Evolutionary conservation across 2,888 invertebrate genomes (phyloP).

Genomic region (Serripes groenlandicus): DNA sequence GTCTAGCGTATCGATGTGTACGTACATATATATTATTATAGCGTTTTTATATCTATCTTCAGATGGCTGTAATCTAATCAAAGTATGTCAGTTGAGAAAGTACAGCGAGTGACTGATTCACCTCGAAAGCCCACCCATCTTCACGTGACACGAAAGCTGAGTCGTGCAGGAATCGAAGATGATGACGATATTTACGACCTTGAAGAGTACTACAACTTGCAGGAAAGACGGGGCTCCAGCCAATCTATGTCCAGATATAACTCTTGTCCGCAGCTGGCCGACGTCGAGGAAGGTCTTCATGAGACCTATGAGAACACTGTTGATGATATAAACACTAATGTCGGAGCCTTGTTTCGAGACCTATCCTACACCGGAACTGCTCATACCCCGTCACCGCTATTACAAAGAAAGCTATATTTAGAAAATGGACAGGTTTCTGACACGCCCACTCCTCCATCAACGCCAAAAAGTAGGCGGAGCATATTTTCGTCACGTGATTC

Average conservation of each 20-base stretch:
- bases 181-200: constrained; percentile 50
- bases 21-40: no score
- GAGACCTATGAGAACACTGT: constrained; percentile 65
- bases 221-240: constrained; percentile 67
- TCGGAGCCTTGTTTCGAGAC: constrained; percentile 36
- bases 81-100: constrained; percentile 3
- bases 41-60: neutral
- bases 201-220: constrained; percentile 55
- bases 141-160: constrained; percentile 52
- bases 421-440: constrained; percentile 69
- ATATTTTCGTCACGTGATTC: constrained; percentile 68
- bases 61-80: neutral
- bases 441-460: constrained; percentile 79
- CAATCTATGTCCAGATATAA: constrained; percentile 69
- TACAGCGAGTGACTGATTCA: constrained; percentile 28
- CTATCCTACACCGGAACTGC: constrained; percentile 43
- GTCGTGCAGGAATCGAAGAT: constrained; percentile 52
- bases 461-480: constrained; percentile 76
- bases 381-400: constrained; percentile 50
- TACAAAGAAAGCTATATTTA: constrained; percentile 32
- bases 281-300: constrained; percentile 27
- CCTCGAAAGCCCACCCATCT: constrained; percentile 57
- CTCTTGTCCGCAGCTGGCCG: constrained; percentile 70
- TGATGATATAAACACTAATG: constrained; percentile 64
- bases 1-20: no score